Conservation (phyloP, 1,140 invertebrate species). For the Penaeus indicus region DNA sequence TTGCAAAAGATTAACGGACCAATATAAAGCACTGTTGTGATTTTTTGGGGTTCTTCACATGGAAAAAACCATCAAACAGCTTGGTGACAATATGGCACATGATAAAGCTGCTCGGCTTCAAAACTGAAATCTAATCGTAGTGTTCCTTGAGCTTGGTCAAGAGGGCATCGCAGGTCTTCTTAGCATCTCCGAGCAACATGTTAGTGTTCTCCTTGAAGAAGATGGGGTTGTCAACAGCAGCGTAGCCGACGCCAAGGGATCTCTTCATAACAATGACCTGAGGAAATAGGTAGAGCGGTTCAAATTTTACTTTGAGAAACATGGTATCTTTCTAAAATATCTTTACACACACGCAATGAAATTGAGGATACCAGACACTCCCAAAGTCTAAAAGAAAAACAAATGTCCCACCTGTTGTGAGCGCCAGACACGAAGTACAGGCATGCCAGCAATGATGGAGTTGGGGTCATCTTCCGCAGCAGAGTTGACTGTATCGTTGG, state of each 20-base stretch:
- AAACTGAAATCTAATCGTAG: constrained; percentile 63
- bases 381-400: not conserved
- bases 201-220: constrained; percentile 92
- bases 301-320: no score
- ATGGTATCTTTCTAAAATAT: no score
- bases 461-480: constrained; percentile 92
- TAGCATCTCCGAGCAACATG: constrained; percentile 93
- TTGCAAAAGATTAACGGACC: no score
- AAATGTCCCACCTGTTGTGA: constrained; percentile 79
- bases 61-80: no score
- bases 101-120: no score
- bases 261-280: constrained; percentile 92
- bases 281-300: no score
- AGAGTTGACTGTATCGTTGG: constrained; percentile 94
- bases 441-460: constrained; percentile 94
- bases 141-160: constrained; percentile 78
- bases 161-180: constrained; percentile 89
- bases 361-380: no score
- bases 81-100: no score
- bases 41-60: no score
- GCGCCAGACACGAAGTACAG: constrained; percentile 89
- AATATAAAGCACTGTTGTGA: no score
- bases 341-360: no score
- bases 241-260: constrained; percentile 86
- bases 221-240: constrained; percentile 92